Evolutionary conservation across 2,113 vertebrate genomes (phyloP).

Genomic region (Sphyrna mokarran): DNA sequence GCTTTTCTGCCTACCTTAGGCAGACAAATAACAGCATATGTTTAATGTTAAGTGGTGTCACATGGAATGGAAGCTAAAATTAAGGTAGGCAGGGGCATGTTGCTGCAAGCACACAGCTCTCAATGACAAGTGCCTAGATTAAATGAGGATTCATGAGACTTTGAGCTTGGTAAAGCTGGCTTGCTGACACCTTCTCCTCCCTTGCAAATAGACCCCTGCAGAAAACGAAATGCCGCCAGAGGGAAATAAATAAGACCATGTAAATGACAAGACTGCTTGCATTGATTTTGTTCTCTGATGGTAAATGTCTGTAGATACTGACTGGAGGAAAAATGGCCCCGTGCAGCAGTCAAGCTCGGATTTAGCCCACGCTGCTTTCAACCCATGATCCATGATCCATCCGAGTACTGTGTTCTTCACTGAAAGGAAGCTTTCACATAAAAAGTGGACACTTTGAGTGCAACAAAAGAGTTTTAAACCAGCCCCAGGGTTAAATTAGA

Average conservation of each 20-base stretch:
- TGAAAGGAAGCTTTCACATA: neutral
- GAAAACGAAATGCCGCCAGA: neutral
- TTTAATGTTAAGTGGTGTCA: constrained; percentile 32
- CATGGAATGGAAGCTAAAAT: constrained; percentile 34
- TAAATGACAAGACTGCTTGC: neutral
- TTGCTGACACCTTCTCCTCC: neutral
- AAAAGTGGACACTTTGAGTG: neutral
- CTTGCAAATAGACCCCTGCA: neutral
- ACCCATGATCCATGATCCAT: neutral
- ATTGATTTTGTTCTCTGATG: neutral
- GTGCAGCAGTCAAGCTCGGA: neutral
- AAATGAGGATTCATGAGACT: constrained; percentile 33
- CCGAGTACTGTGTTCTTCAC: neutral
- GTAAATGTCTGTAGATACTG: neutral
- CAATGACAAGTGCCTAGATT: constrained; percentile 34
- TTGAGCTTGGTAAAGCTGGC: constrained; percentile 24
- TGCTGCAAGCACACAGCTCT: constrained; percentile 29
- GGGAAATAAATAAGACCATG: neutral
- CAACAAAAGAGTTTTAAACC: neutral
- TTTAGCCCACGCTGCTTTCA: neutral
- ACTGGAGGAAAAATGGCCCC: neutral
- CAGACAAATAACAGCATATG: constrained; percentile 24
- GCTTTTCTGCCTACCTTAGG: constrained; percentile 15
- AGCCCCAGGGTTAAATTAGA: neutral
- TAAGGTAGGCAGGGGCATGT: constrained; percentile 34